A percentile compares a stretch with the other conserved stretches of the same genome.
These are phyloP conservation scores for Amphilophus citrinellus DNA, from an alignment of 2,113 vertebrate genomes.

Conservation along the genomic window DNA sequence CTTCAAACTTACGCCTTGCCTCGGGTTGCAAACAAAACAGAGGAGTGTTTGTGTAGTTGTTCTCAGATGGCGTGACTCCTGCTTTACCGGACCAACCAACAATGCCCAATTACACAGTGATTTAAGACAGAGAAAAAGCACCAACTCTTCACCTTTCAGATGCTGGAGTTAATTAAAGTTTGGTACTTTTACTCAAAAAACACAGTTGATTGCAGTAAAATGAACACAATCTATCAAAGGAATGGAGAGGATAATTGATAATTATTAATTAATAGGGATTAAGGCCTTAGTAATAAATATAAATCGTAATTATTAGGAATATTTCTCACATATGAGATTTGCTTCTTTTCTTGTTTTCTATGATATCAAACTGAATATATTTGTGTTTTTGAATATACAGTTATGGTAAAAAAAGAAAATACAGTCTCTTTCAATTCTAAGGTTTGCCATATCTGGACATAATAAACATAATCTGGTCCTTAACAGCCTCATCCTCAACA, in stretches of 20 bases:
- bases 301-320: background rate
- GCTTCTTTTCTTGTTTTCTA: background rate
- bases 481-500: background rate
- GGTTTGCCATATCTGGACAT: background rate
- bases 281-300: background rate
- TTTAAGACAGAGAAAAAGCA: background rate
- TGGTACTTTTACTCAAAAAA: no score
- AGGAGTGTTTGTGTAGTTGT: background rate
- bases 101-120: background rate
- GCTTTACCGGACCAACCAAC: background rate
- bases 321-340: background rate
- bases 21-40: constrained; percentile 14
- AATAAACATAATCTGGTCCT: background rate
- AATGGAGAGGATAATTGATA: background rate
- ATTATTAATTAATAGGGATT: background rate
- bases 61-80: background rate
- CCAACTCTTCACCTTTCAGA: background rate
- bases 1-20: background rate
- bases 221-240: background rate
- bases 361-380: background rate
- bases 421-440: background rate
- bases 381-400: background rate
- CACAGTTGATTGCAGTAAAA: background rate
- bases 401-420: background rate
- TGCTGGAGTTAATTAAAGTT: background rate